Evolutionary conservation across 2,113 vertebrate genomes (phyloP).

Genomic region (Phyllopteryx taeniolatus): DNA sequence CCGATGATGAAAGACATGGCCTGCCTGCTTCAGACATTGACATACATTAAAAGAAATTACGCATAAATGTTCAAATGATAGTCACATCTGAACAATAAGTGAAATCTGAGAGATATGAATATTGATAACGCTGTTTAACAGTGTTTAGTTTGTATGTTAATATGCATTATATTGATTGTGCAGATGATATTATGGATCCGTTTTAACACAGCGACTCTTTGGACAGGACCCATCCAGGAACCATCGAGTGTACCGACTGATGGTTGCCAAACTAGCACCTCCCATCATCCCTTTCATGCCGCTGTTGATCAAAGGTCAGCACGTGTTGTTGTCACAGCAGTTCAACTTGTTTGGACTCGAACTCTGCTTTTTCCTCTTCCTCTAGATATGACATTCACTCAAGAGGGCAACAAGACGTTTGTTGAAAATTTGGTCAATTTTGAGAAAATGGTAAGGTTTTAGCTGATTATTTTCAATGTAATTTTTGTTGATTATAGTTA

Average conservation of each 20-base stretch:
- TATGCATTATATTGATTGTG: background rate
- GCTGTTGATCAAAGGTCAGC: slow-evolving; percentile 95
- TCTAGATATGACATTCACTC: slow-evolving; percentile 97
- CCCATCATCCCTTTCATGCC: slow-evolving; percentile 99
- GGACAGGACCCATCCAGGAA: slow-evolving; percentile 95
- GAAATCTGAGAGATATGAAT: no score
- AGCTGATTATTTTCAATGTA: background rate
- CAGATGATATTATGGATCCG: slow-evolving; percentile 28
- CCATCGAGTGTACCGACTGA: slow-evolving; percentile 91
- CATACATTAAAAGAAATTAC: no score
- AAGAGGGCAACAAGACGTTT: slow-evolving; percentile 97
- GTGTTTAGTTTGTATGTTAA: background rate
- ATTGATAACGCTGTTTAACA: no score
- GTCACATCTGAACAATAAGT: no score
- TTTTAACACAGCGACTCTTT: slow-evolving; percentile 39
- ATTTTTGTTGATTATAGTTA: background rate
- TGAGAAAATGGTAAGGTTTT: slow-evolving; percentile 94
- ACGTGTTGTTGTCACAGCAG: background rate
- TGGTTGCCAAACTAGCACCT: slow-evolving; percentile 88
- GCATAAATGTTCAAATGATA: no score
- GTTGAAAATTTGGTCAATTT: slow-evolving; percentile 96
- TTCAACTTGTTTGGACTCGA: background rate
- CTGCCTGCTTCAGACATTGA: no score
- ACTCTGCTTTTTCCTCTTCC: slow-evolving; percentile 36
- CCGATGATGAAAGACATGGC: no score